Evolutionary conservation across 2,113 vertebrate genomes (phyloP), one percentile per base, ranked within the genome.

Genomic region (Apodemus sylvaticus): DNA sequence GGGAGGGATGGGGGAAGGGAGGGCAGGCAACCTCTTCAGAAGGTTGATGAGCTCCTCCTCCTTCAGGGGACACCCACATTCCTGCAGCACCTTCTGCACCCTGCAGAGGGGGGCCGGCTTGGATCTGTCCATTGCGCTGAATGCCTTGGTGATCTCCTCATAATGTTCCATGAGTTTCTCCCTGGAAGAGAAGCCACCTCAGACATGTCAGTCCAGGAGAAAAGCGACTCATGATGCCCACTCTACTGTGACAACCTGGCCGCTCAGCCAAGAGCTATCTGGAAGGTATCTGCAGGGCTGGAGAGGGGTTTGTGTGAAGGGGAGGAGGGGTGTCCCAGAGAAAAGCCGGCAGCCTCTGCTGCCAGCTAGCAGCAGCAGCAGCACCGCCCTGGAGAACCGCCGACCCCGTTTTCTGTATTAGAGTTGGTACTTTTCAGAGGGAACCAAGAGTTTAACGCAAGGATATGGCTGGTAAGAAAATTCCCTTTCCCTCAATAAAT

Each of bases 161-260:
- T 97, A 94, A 11, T 92, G 96, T 42, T 97, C 97, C 82, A 96
- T 94, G 53, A 98, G 98, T 96, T 97, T 97, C 77, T 98, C 95
- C 86, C 98, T 98, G 96, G 60, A 98, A 98, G 92, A 97, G 17
- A 98, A 60, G 0, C 3, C 39, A 7, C 7, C 29, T 79, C 16
- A 94, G 93, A 55, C 24, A 20, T 22, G 26, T 1, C 12, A 68
- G 53, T 20, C 10, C 68, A 24, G 87, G 22, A 58, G 34, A 48
- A 79, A 19, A 31, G 7, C 3, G 0, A 10, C 3, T 66, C 77
- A 51, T 20, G n/a, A 77, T 89, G 71, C 86, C 12, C n/a, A 39
- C 12, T 85, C 82, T 39, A 31, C 82, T 39, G 83, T 66, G 83
- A 66, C 42, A 48, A 45, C 26, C 45, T 66, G 60, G 20, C 34